Base-by-base conservation (phyloP, 1,140 invertebrate species). In the Diorhabda carinulata region DNA sequence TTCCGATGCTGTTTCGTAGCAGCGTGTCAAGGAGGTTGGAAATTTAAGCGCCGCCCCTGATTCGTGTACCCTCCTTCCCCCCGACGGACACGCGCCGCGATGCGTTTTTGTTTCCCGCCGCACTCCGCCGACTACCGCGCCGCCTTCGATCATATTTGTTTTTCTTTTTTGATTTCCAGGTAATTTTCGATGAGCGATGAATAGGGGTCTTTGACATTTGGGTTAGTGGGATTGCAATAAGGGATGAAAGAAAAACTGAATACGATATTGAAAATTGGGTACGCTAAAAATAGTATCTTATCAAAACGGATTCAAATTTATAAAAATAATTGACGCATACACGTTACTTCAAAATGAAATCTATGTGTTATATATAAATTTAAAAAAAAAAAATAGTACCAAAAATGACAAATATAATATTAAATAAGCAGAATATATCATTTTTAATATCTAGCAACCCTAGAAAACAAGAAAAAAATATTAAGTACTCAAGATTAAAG, bases 81-180 rank as follows among this genome's bases (percentile, higher is more conserved):
- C 56, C 61, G 57, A 63, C 66, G 47, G 52, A 61, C 58, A 68
- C 62, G 70, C 59, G 61, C 66, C 47, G 47, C 47, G 47, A 52
- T 52, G 66, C 69, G 64, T 52, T 64, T 43, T 66, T 67, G 69
- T 61, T 60, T 47, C 62, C 58, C n/a, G 45, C 43, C 42, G 52
- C n/a, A 7, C 41, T n/a, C n/a, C 64, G 25, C 25, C 58, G 9
- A n/a, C 6, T 10, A 10, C 42, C 43, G 6, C 58, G 25, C 9
- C 43, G 61, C 42, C 10, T 10, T 43, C 61, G n/a, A 43, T 62
- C 41, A 44, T 44, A n/a, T 62, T 5, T 43, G n/a, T 40, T 62
- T 62, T 62, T 62, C 61, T 43, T 43, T 8, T 10, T 62, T n/a
- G 43, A 41, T 62, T 43, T 43, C 42, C n/a, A 62, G 61, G 41